Conservation (phyloP, 2,888 invertebrate species). For the Brachyopa scutellaris region DNA sequence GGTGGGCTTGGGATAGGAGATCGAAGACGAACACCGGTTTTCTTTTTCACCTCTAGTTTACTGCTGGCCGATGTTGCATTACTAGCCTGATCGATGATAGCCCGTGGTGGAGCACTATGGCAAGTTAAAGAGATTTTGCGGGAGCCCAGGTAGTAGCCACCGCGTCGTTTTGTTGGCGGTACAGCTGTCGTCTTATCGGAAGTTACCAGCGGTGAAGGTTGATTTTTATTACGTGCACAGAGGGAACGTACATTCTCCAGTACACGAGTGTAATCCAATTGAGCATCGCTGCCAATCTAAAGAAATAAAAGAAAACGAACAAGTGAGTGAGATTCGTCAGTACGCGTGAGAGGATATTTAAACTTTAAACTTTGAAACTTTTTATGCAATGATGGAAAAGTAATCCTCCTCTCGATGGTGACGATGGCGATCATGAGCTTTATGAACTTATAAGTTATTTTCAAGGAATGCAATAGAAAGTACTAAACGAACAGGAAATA, state of each 20-base stretch:
- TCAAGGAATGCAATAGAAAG: conserved; percentile 6
- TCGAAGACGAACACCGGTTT: conserved; percentile 84
- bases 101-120: conserved; percentile 83
- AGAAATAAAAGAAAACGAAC: not conserved
- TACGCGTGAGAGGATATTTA: not conserved
- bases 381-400: conserved; percentile 32
- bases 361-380: conserved; percentile 23
- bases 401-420: conserved; percentile 47
- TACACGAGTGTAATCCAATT: conserved; percentile 81
- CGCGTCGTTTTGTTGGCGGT: conserved; percentile 75
- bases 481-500: not conserved
- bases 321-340: not conserved
- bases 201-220: conserved; percentile 76
- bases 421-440: conserved; percentile 43
- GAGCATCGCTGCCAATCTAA: conserved; percentile 79
- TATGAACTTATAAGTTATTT: no score
- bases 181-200: conserved; percentile 74
- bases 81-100: conserved; percentile 80
- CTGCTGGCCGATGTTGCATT: conserved; percentile 75
- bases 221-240: conserved; percentile 85
- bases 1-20: conserved; percentile 87
- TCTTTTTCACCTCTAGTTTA: conserved; percentile 79
- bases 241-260: conserved; percentile 84
- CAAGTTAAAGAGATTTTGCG: conserved; percentile 89
- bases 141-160: conserved; percentile 81